Evolutionary conservation across 2,797 vertebrate species (phyloP).

Genomic region (Tachyglossus aculeatus): DNA sequence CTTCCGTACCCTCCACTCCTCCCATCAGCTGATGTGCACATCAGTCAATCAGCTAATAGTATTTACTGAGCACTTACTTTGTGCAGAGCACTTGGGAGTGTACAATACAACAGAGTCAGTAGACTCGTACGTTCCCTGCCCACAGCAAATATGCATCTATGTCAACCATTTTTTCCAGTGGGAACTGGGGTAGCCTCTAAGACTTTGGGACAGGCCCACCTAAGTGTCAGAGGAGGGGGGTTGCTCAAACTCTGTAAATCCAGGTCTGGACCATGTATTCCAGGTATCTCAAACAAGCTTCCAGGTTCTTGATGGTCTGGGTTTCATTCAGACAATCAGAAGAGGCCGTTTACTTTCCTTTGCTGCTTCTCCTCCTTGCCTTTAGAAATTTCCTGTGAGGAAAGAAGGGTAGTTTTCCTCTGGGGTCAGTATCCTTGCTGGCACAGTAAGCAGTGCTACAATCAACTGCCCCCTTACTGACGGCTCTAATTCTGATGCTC

Average conservation of each 20-base stretch:
- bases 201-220: too few relatives aligned
- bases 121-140: too few relatives aligned
- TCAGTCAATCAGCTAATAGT: too few relatives aligned
- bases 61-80: background rate
- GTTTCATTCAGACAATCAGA: background rate
- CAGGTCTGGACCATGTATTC: background rate
- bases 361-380: constrained; percentile 3
- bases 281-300: background rate
- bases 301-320: background rate
- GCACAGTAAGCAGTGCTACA: constrained; percentile 23
- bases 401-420: constrained; percentile 29
- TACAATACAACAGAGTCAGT: background rate
- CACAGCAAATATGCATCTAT: too few relatives aligned
- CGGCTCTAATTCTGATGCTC: constrained; percentile 29
- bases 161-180: too few relatives aligned
- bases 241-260: too few relatives aligned
- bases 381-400: constrained; percentile 25
- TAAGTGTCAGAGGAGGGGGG: too few relatives aligned
- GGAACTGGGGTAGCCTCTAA: too few relatives aligned
- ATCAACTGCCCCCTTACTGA: too few relatives aligned
- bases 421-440: background rate
- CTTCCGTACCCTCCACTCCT: too few relatives aligned
- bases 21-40: too few relatives aligned
- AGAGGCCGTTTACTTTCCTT: background rate
- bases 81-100: background rate